A percentile compares a stretch with the other conserved stretches of the same genome.
Conservation (phyloP, 2,113 vertebrate genomes). For the Colaptes auratus region DNA sequence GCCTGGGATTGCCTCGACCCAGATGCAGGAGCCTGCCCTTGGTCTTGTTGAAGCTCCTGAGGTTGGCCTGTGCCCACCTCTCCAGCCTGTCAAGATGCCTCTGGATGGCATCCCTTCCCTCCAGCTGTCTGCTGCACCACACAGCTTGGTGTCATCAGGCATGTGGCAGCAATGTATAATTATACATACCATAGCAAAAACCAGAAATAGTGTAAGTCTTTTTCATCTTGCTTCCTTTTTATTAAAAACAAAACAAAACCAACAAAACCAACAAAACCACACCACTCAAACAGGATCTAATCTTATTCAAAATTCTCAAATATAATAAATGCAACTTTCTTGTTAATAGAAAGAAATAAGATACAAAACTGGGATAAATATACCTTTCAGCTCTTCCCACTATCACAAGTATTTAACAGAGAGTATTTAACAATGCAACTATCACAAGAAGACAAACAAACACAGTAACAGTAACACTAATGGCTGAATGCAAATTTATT, state of each 20-base stretch:
- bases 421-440: not conserved
- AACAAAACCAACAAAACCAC: not conserved
- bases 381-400: not conserved
- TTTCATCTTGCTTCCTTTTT: not conserved
- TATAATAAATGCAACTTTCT: not conserved
- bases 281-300: not conserved
- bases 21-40: too few relatives aligned
- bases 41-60: too few relatives aligned
- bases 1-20: too few relatives aligned
- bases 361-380: not conserved
- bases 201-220: not conserved
- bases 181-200: not conserved
- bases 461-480: not conserved
- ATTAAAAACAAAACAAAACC: too few relatives aligned
- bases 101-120: too few relatives aligned
- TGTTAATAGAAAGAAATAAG: not conserved
- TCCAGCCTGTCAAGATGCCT: too few relatives aligned
- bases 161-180: not conserved
- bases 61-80: too few relatives aligned
- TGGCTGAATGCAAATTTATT: rapidly evolving
- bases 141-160: too few relatives aligned
- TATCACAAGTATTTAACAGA: not conserved
- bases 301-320: not conserved
- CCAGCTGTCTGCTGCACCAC: too few relatives aligned
- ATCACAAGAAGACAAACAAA: not conserved